Percentiles rank a stretch among this genome's conserved stretches.
These are phyloP conservation scores for Tragulus kanchil DNA, from an alignment of 2,113 vertebrate species.

Conservation along the genomic window DNA sequence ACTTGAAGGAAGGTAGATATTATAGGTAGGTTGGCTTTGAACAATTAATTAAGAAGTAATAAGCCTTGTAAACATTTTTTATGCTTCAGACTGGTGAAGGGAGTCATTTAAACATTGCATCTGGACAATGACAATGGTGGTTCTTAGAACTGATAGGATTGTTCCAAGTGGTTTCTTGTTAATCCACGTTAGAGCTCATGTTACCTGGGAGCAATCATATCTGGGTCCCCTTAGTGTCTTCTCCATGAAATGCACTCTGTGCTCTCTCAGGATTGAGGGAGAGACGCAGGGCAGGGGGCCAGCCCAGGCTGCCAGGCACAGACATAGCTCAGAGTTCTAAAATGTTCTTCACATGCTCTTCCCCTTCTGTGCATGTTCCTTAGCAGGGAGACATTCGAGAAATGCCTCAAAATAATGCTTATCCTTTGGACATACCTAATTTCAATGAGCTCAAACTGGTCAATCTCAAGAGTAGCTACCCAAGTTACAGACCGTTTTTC, in stretches of 20 bases:
- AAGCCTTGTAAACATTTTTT: not conserved
- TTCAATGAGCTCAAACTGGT: not conserved
- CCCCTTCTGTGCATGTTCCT: not conserved
- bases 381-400: not conserved
- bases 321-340: not conserved
- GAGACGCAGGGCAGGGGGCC: not conserved
- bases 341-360: not conserved
- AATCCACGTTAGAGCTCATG: slow-evolving; percentile 51
- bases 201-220: slow-evolving; percentile 38
- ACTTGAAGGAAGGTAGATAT: not conserved
- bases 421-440: not conserved
- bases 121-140: slow-evolving; percentile 27
- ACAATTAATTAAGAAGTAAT: not conserved
- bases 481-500: not conserved
- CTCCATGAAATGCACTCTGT: not conserved
- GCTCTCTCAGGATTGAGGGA: not conserved
- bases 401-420: not conserved
- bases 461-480: not conserved
- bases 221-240: slow-evolving; percentile 25
- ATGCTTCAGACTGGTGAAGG: not conserved
- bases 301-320: not conserved
- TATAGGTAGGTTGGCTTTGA: not conserved
- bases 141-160: slow-evolving; percentile 31
- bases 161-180: slow-evolving; percentile 57
- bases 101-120: not conserved